phyloP scores from a whole-genome alignment of 2,113 vertebrate genomes.

The Aspiorhynchus laticeps region DNA sequence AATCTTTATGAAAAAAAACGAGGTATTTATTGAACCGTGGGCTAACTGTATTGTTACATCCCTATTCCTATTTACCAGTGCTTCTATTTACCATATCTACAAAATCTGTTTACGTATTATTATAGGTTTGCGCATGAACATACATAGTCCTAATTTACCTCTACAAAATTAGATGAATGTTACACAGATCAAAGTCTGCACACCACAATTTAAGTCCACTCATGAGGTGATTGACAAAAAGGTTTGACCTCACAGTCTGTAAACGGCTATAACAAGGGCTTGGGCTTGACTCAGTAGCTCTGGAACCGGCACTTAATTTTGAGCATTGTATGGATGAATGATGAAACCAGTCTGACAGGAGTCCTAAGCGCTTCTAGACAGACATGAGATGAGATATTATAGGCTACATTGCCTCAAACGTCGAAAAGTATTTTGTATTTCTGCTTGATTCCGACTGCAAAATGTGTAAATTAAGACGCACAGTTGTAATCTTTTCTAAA shows the following conservation, averaged over 20 bases:
- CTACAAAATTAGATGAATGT: neutral
- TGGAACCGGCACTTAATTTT: constrained; percentile 6
- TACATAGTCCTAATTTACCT: neutral
- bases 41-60: neutral
- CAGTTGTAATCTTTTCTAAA: neutral
- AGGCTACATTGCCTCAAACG: neutral
- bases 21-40: neutral
- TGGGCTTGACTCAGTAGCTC: neutral
- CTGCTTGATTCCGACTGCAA: neutral
- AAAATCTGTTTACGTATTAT: neutral
- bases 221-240: neutral
- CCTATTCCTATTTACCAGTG: neutral
- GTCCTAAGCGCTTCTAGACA: neutral
- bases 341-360: constrained; percentile 23
- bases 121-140: neutral
- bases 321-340: constrained; percentile 6
- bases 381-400: neutral
- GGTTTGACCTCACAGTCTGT: constrained; percentile 3
- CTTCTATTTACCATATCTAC: neutral
- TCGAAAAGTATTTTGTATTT: neutral
- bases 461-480: neutral
- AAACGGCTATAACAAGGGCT: neutral
- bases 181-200: neutral
- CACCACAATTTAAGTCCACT: constrained; percentile 13
- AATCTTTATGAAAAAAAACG: neutral